Conservation (phyloP, 2,888 invertebrate genomes). For the Yponomeuta malinellus region DNA sequence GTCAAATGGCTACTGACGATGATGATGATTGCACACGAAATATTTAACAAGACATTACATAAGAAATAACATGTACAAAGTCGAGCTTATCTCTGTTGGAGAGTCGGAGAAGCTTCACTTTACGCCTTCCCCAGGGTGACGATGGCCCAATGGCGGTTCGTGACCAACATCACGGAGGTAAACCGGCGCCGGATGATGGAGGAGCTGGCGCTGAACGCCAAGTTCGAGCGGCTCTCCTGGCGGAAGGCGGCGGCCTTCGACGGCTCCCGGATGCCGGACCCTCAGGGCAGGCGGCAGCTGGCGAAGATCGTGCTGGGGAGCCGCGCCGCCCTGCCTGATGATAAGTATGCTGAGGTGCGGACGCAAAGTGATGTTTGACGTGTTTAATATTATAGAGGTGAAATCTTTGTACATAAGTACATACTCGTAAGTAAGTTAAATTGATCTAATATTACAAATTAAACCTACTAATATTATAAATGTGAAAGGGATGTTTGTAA, state of each 20-base stretch:
- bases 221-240: constrained; percentile 86
- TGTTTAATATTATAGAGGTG: no score
- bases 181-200: constrained; percentile 83
- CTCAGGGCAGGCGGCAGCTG: constrained; percentile 80
- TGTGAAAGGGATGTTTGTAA: no score
- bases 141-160: constrained; percentile 84
- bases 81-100: no score
- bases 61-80: no score
- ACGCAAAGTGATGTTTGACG: not conserved
- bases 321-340: constrained; percentile 83
- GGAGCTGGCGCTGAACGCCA: constrained; percentile 80
- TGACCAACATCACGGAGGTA: constrained; percentile 84
- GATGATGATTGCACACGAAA: no score
- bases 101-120: no score
- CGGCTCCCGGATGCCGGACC: constrained; percentile 74
- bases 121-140: constrained; percentile 64
- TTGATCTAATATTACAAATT: no score
- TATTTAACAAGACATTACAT: no score
- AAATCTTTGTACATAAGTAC: no score
- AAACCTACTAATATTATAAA: no score
- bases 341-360: constrained; percentile 82
- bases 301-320: constrained; percentile 82
- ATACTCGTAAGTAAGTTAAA: no score
- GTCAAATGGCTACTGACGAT: no score
- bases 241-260: constrained; percentile 82